phyloP scores from a whole-genome alignment of 92 coral and sea anemone genomes.

The Bergia puertoricense region DNA sequence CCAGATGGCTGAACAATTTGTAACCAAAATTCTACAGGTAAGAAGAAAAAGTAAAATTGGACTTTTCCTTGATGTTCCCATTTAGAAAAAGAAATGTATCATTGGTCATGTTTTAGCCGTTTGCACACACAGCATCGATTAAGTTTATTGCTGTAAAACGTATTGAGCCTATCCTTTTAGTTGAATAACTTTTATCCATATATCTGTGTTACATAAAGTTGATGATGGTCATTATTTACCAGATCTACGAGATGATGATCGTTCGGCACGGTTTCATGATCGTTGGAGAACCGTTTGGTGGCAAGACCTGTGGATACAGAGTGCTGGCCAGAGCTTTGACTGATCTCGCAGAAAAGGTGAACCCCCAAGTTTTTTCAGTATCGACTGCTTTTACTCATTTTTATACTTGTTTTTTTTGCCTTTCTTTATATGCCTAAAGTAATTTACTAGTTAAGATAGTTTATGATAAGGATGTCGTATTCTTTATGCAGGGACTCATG shows the following conservation, averaged over 20 bases:
- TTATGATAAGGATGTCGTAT: background rate
- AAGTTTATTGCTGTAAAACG: background rate
- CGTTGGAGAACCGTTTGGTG: constrained; percentile 99
- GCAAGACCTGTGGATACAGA: constrained; percentile 94
- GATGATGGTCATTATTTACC: background rate
- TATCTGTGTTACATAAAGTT: background rate
- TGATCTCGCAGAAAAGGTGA: constrained; percentile 91
- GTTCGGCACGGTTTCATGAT: constrained; percentile 99
- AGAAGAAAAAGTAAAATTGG: background rate
- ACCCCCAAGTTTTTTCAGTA: background rate
- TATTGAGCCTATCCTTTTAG: background rate
- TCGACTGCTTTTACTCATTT: no score
- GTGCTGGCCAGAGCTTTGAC: constrained; percentile 88
- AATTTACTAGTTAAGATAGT: no score
- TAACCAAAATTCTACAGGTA: constrained; percentile 93
- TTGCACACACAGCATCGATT: no score
- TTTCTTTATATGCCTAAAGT: background rate
- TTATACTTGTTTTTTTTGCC: background rate
- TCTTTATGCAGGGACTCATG: constrained; percentile 72
- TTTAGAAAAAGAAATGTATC: background rate
- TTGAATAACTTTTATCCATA: background rate
- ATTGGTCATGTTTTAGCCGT: background rate
- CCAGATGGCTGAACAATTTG: constrained; percentile 90
- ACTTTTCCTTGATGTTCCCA: background rate
- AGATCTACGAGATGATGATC: constrained; percentile 99